Base-by-base conservation (phyloP, 2,113 vertebrate species). In the Microcebus ravelobensis region DNA sequence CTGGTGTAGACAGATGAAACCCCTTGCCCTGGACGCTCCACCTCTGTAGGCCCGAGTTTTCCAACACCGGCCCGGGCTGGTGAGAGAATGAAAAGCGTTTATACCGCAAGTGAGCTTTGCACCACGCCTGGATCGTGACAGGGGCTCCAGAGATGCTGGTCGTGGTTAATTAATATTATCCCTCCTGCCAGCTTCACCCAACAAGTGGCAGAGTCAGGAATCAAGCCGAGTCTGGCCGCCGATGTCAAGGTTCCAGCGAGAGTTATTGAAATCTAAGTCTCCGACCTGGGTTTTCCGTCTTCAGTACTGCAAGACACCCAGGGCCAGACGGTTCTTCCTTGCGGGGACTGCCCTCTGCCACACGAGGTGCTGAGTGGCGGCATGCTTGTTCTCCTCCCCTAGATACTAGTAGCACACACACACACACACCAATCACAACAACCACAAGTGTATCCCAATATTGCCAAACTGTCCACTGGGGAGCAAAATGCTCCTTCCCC, bases 71-170 rank as follows among this genome's bases (percentile, higher is more conserved):
- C 68, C 80, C 20, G 27, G 34, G 25, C 13, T 27, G 29, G 8
- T 17, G 25, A 96, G 18, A 70, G 45, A 59, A 52, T 27, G 39
- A 59, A 65, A 67, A 7, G 27, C 7, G 11, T 14, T 31, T 71
- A 15, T 0, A 52, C 0, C 12, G 8, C 15, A 1, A 5, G 15
- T 27, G 82, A 52, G 55, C 39, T 83, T 12, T 20, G 25, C 21
- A 2, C 13, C 39, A 17, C 4, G 5, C 27, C 3, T 21, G 45
- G 15, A 2, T 71, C 27, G 2, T 27, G 31, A 17, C 3, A 29
- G n/a, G 25, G 31, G 29, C 59, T 13, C 29, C 2, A 6, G 8
- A 48, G 45, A 77, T 45, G 57, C 18, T 31, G 23, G 50, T 50
- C 36, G 0, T 70, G n/a, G 61, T 76, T 27, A 23, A 34, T 48